Conservation (phyloP, 2,888 invertebrate genomes). For the Machimus atricapillus region DNA sequence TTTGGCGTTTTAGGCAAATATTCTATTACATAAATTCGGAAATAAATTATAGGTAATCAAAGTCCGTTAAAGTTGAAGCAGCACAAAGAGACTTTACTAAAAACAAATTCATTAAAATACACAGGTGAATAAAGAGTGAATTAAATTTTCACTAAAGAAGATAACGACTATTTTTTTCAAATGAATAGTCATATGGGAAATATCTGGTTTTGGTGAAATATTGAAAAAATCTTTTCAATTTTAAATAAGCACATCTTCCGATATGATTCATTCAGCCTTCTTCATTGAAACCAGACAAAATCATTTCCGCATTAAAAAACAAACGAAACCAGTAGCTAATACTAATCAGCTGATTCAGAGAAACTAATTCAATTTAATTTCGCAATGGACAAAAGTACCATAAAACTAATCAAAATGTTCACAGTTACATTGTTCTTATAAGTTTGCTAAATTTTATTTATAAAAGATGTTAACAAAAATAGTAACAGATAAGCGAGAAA, state of each 20-base stretch:
- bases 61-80: too few species aligned
- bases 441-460: not conserved
- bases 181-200: not conserved
- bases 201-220: not conserved
- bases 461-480: not conserved
- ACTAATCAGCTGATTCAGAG: not conserved
- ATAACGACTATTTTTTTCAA: not conserved
- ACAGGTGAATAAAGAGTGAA: not conserved
- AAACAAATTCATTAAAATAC: not conserved
- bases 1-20: too few species aligned
- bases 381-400: not conserved
- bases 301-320: not conserved
- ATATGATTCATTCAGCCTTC: not conserved
- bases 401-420: not conserved
- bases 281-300: not conserved
- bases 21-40: too few species aligned
- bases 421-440: not conserved
- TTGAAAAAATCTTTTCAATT: not conserved
- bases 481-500: not conserved
- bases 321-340: not conserved
- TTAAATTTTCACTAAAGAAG: not conserved
- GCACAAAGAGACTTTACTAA: too few species aligned
- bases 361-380: not conserved
- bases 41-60: too few species aligned
- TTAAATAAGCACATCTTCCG: not conserved